Conservation (phyloP, 53 echinoderm and acorn worm species). For the Paracentrotus lividus region DNA sequence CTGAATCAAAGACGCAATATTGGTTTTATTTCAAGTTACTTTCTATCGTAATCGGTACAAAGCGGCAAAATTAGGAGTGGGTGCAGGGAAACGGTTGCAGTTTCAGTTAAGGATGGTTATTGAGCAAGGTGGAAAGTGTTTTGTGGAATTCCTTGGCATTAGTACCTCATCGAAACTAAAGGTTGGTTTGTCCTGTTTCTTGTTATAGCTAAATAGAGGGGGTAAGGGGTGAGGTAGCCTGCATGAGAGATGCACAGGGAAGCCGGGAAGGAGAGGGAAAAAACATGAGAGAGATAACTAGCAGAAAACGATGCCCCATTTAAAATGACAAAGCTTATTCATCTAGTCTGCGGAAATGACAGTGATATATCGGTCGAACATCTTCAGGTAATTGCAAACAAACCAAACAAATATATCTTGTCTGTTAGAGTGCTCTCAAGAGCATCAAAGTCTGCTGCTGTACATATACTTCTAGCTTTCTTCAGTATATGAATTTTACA, state of each 20-base stretch:
- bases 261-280: not conserved
- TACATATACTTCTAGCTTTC: not conserved
- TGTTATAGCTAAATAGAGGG: constrained; percentile 46
- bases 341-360: constrained; percentile 43
- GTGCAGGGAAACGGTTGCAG: constrained; percentile 4
- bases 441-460: constrained; percentile 13
- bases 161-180: not conserved
- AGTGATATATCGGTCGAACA: constrained; percentile 45
- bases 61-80: constrained; percentile 34
- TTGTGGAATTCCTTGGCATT: constrained; percentile 19
- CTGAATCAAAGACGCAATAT: not conserved
- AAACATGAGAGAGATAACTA: not conserved
- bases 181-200: constrained; percentile 11
- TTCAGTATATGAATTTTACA: not conserved
- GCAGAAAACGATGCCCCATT: constrained; percentile 47
- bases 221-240: constrained; percentile 9
- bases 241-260: not conserved
- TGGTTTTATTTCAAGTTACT: constrained; percentile 57
- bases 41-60: constrained; percentile 51
- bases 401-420: constrained; percentile 60
- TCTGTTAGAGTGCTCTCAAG: constrained; percentile 27
- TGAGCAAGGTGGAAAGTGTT: constrained; percentile 42
- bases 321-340: constrained; percentile 46
- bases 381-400: constrained; percentile 62
- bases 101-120: constrained; percentile 30